Evolutionary conservation across 2,888 invertebrate species (phyloP), one percentile per base, ranked within the genome.

Genomic region (Xestobium rufovillosum): DNA sequence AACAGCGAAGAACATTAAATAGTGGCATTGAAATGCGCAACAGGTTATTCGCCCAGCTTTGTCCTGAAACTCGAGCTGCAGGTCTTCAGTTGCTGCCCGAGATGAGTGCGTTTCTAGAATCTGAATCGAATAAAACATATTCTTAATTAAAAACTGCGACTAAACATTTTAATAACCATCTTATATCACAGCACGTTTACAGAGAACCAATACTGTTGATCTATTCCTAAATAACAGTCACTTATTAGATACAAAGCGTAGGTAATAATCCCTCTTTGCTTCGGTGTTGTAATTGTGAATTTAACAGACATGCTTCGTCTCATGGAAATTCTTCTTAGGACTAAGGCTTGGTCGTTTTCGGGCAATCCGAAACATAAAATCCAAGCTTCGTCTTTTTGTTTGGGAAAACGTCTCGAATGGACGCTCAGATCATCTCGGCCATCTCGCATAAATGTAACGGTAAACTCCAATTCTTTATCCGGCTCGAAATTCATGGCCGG

Each of bases 341-440:
- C 90, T 43, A 83, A 64, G 19, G 96, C 69, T 53, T 92, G 87
- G 14, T 74, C 72, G 1, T 69, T 68, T 34, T 78, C 76, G 13
- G 77, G 65, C 14, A 78, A 76, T 2, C 94, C 95, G 4, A 97
- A 68, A 0, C 91, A 75, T 2, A 94, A 59, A 65, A 96, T 84
- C 97, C 97, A 98, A 37, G 92, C 89, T 61, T 96, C 96, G 57
- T 88, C 89, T 68, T 96, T 97, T 23, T 83, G 80, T 61, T 95
- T 94, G 2, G 90, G 82, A 70, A 91, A 97, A 43, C 80, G 78
- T 0, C 89, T 86, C 41, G 89, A 82, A n/a, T 84, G 86, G 50
- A 74, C 74, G 53, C 69, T 73, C 49, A 59, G 54, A 47, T 58
- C 58, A 19, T 47, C 49, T 2, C 54, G 50, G 13, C 60, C 59